These are phyloP conservation scores for Poecilia picta DNA, from an alignment of 2,797 vertebrate species.

Conservation along the genomic window DNA sequence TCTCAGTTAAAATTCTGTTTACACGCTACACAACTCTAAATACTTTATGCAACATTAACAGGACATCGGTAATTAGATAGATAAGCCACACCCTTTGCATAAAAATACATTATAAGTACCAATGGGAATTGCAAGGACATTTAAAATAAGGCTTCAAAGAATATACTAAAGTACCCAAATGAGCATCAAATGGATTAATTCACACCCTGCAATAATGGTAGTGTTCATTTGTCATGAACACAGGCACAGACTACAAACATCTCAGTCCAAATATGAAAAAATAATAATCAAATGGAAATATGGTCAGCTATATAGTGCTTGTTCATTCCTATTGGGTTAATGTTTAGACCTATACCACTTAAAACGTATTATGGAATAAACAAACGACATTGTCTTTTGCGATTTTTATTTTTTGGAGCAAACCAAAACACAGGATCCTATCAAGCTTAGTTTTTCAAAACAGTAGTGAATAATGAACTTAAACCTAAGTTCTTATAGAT, in stretches of 20 bases:
- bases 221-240: background rate
- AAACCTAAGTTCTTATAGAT: no score
- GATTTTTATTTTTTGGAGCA: background rate
- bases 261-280: background rate
- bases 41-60: background rate
- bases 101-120: background rate
- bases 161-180: background rate
- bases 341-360: background rate
- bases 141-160: background rate
- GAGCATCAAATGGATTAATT: background rate
- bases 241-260: background rate
- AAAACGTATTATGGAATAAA: background rate
- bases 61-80: background rate
- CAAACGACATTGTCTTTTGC: background rate
- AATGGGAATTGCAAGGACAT: background rate
- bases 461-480: no score
- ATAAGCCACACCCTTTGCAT: slow-evolving; percentile 11
- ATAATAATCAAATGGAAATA: background rate
- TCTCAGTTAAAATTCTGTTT: background rate
- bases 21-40: background rate
- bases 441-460: no score
- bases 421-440: background rate
- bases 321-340: background rate
- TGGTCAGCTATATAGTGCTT: background rate
- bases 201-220: no score